Base-by-base conservation (phyloP, 2,113 vertebrate genomes). In the Callaeas wilsoni region DNA sequence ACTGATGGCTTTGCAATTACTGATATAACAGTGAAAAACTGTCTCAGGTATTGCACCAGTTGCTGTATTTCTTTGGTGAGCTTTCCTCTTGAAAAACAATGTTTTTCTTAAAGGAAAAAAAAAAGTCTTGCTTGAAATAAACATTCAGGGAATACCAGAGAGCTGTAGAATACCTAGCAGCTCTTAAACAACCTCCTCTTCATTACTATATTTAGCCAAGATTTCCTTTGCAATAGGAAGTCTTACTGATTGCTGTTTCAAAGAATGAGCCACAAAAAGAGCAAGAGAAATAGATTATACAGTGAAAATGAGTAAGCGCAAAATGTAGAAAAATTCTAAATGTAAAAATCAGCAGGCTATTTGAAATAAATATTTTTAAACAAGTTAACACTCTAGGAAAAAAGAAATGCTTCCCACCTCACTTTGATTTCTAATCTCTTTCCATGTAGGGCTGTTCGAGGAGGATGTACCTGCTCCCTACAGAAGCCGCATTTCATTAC, bases 161-260 rank as follows among this genome's bases (percentile, higher is more conserved):
- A 79, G 62, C 46, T 84, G 74, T 67, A 84, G 63, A 87, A 91
- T 76, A 93, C 82, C 93, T 76, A 59, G 46, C 37, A 87, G 78
- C 37, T 91, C 65, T 93, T 79, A 84, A 90, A 89, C 39, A 92
- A 57, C 62, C 84, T 94, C 69, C 81, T 73, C 60, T 55, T 39
- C 5, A 1, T 81, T 86, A 74, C 83, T 97, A 80, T 89, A 90
- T 84, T 89, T 92, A 96, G 91, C 52, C 37, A 94, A 95, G 69
- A 49, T 47, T 84, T 78, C 35, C 65, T 94, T 74, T 55, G 77
- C 79, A 80, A 81, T 25, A 71, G 84, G 63, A 94, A 81, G 77
- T 53, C 80, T 68, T 84, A 65, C 67, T 95, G 85, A 87, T 85
- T 95, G 81, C 77, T 41, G 12, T 84, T 82, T 89, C 69, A 87